A percentile compares a stretch with the other conserved stretches of the same genome.
Conservation (phyloP, 2,888 invertebrate species). For the Glaucopsyche alexis region DNA sequence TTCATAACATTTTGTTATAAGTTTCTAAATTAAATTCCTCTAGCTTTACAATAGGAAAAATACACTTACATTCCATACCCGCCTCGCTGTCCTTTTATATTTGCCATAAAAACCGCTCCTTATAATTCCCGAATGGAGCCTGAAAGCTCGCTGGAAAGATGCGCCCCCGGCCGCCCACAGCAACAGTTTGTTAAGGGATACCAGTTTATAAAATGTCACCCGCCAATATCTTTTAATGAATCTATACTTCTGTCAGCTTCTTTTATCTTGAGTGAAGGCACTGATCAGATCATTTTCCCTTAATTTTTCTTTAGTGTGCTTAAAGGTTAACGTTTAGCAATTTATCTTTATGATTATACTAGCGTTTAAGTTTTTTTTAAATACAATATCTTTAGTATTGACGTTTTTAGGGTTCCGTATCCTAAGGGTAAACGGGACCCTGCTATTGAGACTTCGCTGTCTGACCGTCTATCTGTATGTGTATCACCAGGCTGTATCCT, state of each 20-base stretch:
- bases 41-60: too few relatives aligned
- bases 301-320: background rate
- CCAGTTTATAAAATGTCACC: constrained; percentile 42
- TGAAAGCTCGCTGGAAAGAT: constrained; percentile 40
- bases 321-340: background rate
- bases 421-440: too few relatives aligned
- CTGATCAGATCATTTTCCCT: background rate
- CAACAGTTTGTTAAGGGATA: constrained; percentile 68
- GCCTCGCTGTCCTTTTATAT: too few relatives aligned
- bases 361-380: too few relatives aligned
- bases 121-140: constrained; percentile 41
- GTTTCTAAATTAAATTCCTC: too few relatives aligned
- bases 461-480: too few relatives aligned
- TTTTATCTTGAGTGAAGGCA: background rate
- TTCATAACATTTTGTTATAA: too few relatives aligned
- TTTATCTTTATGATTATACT: background rate
- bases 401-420: too few relatives aligned
- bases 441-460: too few relatives aligned
- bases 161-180: constrained; percentile 54
- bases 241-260: background rate
- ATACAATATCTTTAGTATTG: too few relatives aligned
- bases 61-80: too few relatives aligned
- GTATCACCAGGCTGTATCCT: too few relatives aligned
- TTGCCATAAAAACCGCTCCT: constrained; percentile 45
- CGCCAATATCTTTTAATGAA: constrained; percentile 3